Evolutionary conservation across 2,888 invertebrate species (phyloP).

Genomic region (Electrophaes corylata): DNA sequence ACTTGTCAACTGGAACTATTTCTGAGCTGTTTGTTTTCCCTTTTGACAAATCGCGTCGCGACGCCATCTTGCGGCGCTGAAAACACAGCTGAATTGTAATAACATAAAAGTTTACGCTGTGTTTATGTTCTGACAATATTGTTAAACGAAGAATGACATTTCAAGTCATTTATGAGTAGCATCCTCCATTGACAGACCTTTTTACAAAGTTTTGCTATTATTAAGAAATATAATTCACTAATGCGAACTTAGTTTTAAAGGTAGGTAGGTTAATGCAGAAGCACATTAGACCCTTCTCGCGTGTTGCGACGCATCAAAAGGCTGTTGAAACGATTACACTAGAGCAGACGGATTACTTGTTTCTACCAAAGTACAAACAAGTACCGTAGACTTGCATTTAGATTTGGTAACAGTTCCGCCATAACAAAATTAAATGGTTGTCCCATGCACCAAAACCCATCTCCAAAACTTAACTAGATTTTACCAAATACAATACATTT

Average conservation of each 20-base stretch:
- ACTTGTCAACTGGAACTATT: constrained; percentile 81
- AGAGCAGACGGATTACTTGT: too few species aligned
- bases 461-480: constrained; percentile 52
- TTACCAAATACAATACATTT: constrained; percentile 65
- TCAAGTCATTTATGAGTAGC: background rate
- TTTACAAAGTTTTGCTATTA: too few species aligned
- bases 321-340: too few species aligned
- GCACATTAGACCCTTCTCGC: too few species aligned
- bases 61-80: constrained; percentile 68
- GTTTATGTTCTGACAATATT: constrained; percentile 19
- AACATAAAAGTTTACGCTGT: constrained; percentile 25
- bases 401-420: background rate
- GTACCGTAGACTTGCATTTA: too few species aligned
- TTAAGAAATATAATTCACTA: too few species aligned
- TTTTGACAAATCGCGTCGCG: constrained; percentile 78
- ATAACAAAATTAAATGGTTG: background rate
- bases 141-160: background rate
- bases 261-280: too few species aligned
- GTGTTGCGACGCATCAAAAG: too few species aligned
- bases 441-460: constrained; percentile 31
- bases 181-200: too few species aligned
- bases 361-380: too few species aligned
- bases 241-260: too few species aligned
- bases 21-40: constrained; percentile 77
- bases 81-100: constrained; percentile 40